Base-by-base conservation (phyloP, 2,888 invertebrate species). In the Antheraea yamamai region DNA sequence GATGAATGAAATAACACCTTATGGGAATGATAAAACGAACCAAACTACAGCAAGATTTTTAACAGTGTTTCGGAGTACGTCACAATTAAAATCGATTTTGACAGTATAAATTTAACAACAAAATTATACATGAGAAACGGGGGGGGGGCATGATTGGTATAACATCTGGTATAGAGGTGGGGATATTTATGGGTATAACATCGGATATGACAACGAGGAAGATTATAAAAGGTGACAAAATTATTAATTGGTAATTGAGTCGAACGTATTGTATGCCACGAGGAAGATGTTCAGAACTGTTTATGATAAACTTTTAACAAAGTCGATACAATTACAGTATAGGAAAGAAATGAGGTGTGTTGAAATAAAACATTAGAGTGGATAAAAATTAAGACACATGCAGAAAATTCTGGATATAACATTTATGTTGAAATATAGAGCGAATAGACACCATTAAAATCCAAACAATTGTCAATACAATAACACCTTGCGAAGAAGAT, bases 161-260 rank as follows among this genome's bases (percentile, higher is more conserved):
- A 70, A 70, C 70, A 70, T 39, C 70, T 39, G 70, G 10, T 39
- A 20, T 39, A 20, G 70, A 70, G n/a, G 35, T 18, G 23, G 20
- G 68, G 35, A 16, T 68, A 66, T 66, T 30, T 26, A 68, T 68
- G 35, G 68, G 12, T 68, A 18, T 68, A 68, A 68, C 68, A 68
- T 68, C 30, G 20, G 68, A 68, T 35, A 68, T 20, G 68, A 68
- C 14, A 1, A 68, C 16, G 68, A 35, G 68, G 35, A 30, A 30
- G 68, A 35, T 35, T 35, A 35, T 18, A 68, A 16, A 68, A 20
- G 35, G 23, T 23, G n/a, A 12, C 10, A 61, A 61, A 23, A 23
- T 23, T 7, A 12, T 23, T 23, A 12, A 1, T 23, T n/a, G 23
- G 23, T 61, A 23, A 23, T 61, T 61, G 20, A 7, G 14, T 61